phyloP scores from a whole-genome alignment of 2,797 vertebrate species.

The Euphonia xanthogaster region DNA sequence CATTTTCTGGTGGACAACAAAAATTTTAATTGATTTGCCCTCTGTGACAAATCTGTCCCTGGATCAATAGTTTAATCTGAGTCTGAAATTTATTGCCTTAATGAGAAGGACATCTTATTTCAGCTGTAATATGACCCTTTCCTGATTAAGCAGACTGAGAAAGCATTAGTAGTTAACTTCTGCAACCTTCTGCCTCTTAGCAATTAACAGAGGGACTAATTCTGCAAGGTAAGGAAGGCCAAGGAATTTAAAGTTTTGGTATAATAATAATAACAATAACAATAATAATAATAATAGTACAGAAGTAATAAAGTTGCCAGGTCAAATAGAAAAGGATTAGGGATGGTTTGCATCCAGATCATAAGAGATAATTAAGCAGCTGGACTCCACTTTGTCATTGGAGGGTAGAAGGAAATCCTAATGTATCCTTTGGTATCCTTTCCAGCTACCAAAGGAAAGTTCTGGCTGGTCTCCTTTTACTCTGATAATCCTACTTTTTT shows the following conservation, averaged over 20 bases:
- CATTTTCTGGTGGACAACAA: not conserved
- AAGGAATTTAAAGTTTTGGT: too few species aligned
- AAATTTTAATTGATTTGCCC: constrained; percentile 57
- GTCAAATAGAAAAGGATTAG: not conserved
- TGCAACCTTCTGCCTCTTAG: constrained; percentile 11
- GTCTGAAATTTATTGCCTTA: constrained; percentile 27
- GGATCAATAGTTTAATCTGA: constrained; percentile 49
- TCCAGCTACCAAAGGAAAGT: not conserved
- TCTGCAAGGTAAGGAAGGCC: not conserved
- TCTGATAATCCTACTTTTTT: not conserved
- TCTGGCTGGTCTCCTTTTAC: not conserved
- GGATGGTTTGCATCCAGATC: not conserved
- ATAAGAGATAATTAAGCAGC: not conserved
- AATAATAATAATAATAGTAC: not conserved
- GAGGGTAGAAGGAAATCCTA: not conserved
- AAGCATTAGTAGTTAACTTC: constrained; percentile 24
- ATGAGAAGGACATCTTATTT: constrained; percentile 46
- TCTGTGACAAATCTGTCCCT: not conserved
- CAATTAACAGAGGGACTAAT: constrained; percentile 8
- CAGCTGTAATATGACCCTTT: constrained; percentile 4
- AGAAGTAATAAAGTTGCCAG: not conserved
- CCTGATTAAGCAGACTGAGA: not conserved
- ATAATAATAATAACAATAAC: too few species aligned
- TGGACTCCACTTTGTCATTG: not conserved
- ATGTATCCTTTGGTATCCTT: too few species aligned